Evolutionary conservation across 2,113 vertebrate species (phyloP).

Genomic region (Noturus placidus): DNA sequence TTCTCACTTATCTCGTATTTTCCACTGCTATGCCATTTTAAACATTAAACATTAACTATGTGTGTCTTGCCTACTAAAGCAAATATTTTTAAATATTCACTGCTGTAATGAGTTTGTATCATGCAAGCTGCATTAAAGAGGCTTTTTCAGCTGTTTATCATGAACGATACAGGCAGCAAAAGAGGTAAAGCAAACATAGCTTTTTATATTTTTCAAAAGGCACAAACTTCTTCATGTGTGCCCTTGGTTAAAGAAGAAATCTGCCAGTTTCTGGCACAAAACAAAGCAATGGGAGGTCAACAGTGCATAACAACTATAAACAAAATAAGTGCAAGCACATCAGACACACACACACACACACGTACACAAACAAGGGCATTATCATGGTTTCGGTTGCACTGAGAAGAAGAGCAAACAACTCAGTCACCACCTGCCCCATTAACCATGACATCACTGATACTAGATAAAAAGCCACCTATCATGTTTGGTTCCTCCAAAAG

Average conservation of each 20-base stretch:
- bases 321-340: constrained; percentile 55
- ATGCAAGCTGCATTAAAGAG: not conserved
- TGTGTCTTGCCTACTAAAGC: not conserved
- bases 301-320: constrained; percentile 57
- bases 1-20: not conserved
- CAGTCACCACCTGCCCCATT: constrained; percentile 66
- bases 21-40: not conserved
- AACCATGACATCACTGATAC: constrained; percentile 69
- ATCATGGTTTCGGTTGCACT: constrained; percentile 65
- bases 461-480: constrained; percentile 59
- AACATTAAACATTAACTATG: not conserved
- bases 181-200: not conserved
- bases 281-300: constrained; percentile 33
- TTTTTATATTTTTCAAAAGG: not conserved
- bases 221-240: not conserved
- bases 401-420: constrained; percentile 64
- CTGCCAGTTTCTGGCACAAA: constrained; percentile 4
- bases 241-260: constrained; percentile 25
- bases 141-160: not conserved
- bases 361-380: constrained; percentile 63
- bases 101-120: constrained; percentile 4
- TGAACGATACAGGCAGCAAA: not conserved
- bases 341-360: constrained; percentile 42
- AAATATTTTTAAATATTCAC: constrained; percentile 13
- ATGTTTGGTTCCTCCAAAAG: constrained; percentile 38